Conservation (phyloP, 2,888 invertebrate species). For the Sphaeridia pumilis region DNA sequence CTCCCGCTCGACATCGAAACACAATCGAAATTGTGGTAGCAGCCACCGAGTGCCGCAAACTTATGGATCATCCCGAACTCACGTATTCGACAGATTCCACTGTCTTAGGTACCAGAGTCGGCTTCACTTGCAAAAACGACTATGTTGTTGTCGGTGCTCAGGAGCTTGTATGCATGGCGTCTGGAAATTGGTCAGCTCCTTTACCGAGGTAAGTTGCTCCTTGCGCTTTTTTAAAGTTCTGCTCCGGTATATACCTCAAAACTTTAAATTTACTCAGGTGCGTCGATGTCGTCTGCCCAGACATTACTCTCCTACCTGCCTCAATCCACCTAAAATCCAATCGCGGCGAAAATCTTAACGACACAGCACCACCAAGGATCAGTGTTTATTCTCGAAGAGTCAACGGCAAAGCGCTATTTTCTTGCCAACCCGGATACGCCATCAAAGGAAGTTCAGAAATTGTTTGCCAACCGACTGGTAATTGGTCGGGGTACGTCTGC, state of each 20-base stretch:
- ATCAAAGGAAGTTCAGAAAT: constrained; percentile 50
- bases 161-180: constrained; percentile 62
- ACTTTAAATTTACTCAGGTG: constrained; percentile 4
- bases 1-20: constrained; percentile 70
- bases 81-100: constrained; percentile 57
- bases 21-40: constrained; percentile 63
- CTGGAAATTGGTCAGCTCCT: constrained; percentile 65
- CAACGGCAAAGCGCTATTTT: constrained; percentile 67
- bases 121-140: constrained; percentile 65
- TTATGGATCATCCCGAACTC: constrained; percentile 60
- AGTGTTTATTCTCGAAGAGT: constrained; percentile 65
- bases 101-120: constrained; percentile 58
- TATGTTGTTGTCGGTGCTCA: constrained; percentile 66
- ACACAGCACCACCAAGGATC: constrained; percentile 38
- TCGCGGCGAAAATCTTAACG: constrained; percentile 43
- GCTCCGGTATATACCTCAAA: not conserved
- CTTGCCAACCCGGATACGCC: constrained; percentile 64
- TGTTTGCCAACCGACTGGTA: constrained; percentile 44
- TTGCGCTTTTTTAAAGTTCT: not conserved
- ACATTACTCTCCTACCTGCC: constrained; percentile 31
- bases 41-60: constrained; percentile 66
- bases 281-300: constrained; percentile 27
- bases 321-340: constrained; percentile 21
- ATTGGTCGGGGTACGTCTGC: constrained; percentile 44
- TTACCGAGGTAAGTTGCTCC: constrained; percentile 52